A percentile compares a stretch with the other conserved stretches of the same genome.
These are phyloP conservation scores for Alethe castanea DNA, from an alignment of 2,113 vertebrate genomes.

Conservation along the genomic window DNA sequence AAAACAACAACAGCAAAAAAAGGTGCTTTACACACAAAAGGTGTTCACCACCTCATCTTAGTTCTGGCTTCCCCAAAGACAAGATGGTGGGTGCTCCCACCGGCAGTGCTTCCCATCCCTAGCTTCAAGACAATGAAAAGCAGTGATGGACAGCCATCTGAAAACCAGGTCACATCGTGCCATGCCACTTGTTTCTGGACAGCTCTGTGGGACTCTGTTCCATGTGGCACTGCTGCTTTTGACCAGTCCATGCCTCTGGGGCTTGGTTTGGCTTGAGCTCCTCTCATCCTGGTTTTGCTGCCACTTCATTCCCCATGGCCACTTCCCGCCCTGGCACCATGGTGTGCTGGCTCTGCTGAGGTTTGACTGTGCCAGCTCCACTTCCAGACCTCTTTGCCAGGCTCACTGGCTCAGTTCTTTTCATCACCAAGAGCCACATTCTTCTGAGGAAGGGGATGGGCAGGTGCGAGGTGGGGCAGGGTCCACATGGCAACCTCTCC, in stretches of 20 bases:
- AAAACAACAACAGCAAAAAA: too few relatives aligned
- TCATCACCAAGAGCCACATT: not conserved
- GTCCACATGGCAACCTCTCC: not conserved
- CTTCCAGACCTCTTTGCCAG: not conserved
- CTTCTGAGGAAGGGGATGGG: not conserved
- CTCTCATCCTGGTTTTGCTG: not conserved
- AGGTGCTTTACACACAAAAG: not conserved
- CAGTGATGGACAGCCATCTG: not conserved
- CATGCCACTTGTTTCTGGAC: not conserved
- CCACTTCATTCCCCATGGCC: fast-evolving
- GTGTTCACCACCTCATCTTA: not conserved
- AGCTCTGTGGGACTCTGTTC: not conserved
- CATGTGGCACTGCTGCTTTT: not conserved
- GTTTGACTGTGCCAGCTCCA: not conserved
- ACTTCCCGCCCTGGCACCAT: fast-evolving
- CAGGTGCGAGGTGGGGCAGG: too few relatives aligned
- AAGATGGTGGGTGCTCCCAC: not conserved
- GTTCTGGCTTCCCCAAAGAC: not conserved
- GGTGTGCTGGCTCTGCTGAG: not conserved
- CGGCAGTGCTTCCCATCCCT: fast-evolving
- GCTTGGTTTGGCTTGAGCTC: not conserved
- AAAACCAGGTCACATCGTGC: not conserved
- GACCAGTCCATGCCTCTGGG: not conserved
- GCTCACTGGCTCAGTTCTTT: not conserved
- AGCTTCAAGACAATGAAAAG: not conserved